A percentile compares a stretch with the other conserved stretches of the same genome.
Conservation (phyloP, 2,113 vertebrate species). For the Pangasianodon hypophthalmus region DNA sequence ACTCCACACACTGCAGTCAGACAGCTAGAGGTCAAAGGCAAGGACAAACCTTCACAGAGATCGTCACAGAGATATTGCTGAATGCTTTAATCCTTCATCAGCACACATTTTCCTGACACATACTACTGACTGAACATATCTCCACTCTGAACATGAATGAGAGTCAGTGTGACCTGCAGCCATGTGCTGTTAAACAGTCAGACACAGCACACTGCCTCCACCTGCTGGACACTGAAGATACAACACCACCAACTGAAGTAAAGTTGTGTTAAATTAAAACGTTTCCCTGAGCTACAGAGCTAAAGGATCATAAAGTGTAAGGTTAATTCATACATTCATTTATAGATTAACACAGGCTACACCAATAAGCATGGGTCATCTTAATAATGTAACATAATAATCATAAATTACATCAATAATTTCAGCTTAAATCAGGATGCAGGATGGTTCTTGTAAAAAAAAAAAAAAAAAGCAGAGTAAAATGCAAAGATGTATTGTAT, state of each 20-base stretch:
- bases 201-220: conserved; percentile 62
- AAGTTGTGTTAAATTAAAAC: not conserved
- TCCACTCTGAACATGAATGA: not conserved
- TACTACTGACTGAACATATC: conserved; percentile 8
- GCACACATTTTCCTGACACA: not conserved
- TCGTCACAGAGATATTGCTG: not conserved
- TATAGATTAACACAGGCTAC: not conserved
- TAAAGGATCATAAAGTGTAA: not conserved
- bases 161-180: not conserved
- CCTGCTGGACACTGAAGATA: conserved; percentile 56
- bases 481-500: not conserved
- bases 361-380: not conserved
- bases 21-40: not conserved
- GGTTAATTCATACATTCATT: not conserved
- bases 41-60: not conserved
- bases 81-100: not conserved
- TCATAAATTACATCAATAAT: not conserved
- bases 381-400: not conserved
- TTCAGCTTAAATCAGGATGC: not conserved
- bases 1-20: not conserved
- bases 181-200: not conserved
- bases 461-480: not conserved
- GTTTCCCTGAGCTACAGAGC: not conserved
- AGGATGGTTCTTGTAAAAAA: not conserved
- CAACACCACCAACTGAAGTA: not conserved